Evolutionary conservation across 2,797 vertebrate genomes (phyloP).

Genomic region (Sebastes hopkinsi): DNA sequence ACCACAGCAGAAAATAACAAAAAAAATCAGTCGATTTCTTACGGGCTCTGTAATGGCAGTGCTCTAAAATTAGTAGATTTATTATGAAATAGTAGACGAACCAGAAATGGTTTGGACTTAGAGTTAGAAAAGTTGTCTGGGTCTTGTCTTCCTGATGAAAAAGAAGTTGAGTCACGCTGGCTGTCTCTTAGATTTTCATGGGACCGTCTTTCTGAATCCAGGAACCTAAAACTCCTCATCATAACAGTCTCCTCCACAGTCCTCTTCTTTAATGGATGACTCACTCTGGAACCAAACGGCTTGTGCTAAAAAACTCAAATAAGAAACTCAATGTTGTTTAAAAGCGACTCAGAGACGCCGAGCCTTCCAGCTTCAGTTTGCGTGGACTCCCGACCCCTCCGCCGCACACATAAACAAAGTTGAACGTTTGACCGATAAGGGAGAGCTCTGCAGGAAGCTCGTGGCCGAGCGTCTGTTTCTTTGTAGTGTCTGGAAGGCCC

Average conservation of each 20-base stretch:
- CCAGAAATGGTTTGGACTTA: not conserved
- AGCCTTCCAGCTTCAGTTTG: constrained; percentile 39
- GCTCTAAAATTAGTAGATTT: not conserved
- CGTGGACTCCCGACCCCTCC: constrained; percentile 75
- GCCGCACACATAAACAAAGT: constrained; percentile 80
- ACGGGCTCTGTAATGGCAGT: not conserved
- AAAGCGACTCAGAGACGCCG: constrained; percentile 46
- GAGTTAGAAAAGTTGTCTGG: not conserved
- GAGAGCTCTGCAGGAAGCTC: constrained; percentile 63
- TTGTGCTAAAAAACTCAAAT: constrained; percentile 47
- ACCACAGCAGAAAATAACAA: not conserved
- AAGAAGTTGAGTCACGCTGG: not conserved
- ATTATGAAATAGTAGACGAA: not conserved
- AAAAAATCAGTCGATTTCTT: not conserved
- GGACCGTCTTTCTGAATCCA: not conserved
- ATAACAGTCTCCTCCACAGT: constrained; percentile 8
- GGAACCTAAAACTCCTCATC: constrained; percentile 29
- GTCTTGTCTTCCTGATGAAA: constrained; percentile 12
- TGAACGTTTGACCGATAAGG: constrained; percentile 77
- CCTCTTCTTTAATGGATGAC: constrained; percentile 30
- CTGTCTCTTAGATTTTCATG: not conserved
- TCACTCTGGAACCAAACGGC: constrained; percentile 57
- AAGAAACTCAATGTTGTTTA: constrained; percentile 61
- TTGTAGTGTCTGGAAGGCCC: constrained; percentile 56
- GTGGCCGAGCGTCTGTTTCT: constrained; percentile 54